Evolutionary conservation across 2,797 vertebrate species (phyloP).

Genomic region (Pseudomugil tenellus): DNA sequence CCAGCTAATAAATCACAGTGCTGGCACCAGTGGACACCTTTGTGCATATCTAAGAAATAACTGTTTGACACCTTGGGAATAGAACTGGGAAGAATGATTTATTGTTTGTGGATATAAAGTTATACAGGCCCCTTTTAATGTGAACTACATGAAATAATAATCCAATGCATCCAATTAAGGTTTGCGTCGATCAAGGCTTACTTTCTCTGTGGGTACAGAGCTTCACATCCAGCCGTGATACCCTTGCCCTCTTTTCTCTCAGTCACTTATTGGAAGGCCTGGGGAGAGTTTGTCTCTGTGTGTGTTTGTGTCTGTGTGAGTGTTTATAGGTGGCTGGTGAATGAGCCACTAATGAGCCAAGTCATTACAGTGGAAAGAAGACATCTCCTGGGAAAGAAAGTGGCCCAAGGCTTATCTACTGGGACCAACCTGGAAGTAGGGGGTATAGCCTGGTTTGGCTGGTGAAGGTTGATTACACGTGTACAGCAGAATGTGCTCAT

Average conservation of each 20-base stretch:
- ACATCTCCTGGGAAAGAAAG: constrained; percentile 11
- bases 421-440: constrained; percentile 8
- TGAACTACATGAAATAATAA: neutral
- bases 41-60: neutral
- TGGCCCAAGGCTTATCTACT: constrained; percentile 12
- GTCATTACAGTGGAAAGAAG: constrained; percentile 61
- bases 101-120: neutral
- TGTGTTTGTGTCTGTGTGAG: constrained; percentile 14
- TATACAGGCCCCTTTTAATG: neutral
- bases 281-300: constrained; percentile 31
- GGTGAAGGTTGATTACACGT: constrained; percentile 11
- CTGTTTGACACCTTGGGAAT: neutral
- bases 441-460: neutral
- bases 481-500: neutral
- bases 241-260: constrained; percentile 32
- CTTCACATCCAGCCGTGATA: constrained; percentile 20
- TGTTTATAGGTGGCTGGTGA: constrained; percentile 36
- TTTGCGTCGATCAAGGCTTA: constrained; percentile 14
- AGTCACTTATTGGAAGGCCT: constrained; percentile 36
- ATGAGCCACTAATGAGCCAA: constrained; percentile 71
- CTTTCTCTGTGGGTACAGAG: constrained; percentile 16
- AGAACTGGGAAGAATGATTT: neutral
- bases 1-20: neutral
- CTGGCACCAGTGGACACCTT: neutral
- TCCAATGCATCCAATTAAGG: constrained; percentile 26